Evolutionary conservation across 2,888 invertebrate species (phyloP).

Genomic region (Machimus rusticus): DNA sequence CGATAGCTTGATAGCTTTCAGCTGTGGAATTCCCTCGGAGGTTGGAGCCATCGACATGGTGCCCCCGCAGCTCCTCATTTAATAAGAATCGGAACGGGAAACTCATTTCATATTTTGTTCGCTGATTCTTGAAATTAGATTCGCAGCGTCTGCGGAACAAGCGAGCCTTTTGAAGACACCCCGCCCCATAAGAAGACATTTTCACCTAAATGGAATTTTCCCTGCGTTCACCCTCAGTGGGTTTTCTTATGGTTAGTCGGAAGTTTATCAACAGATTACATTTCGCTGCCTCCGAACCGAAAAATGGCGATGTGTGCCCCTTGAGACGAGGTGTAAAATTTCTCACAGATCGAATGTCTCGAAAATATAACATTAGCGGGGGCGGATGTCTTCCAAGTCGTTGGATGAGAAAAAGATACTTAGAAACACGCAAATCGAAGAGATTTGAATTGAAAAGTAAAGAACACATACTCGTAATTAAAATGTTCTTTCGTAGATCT

Average conservation of each 20-base stretch:
- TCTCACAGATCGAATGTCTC: background rate
- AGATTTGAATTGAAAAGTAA: background rate
- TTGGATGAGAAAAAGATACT: background rate
- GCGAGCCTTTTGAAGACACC: background rate
- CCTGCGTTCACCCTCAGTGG: background rate
- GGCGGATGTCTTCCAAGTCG: background rate
- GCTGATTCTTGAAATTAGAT: constrained; percentile 41
- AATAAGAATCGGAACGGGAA: constrained; percentile 36
- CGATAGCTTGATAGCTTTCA: constrained; percentile 15
- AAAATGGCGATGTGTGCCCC: background rate
- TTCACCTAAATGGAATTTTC: constrained; percentile 12
- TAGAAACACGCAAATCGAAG: background rate
- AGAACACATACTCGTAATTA: background rate
- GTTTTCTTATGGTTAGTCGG: background rate
- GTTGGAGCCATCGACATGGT: background rate
- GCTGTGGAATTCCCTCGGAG: constrained; percentile 4
- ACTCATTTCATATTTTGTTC: constrained; percentile 46
- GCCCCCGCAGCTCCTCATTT: background rate
- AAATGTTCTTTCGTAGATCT: background rate
- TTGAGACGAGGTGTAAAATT: background rate
- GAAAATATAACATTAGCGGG: background rate
- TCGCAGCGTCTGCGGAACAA: background rate
- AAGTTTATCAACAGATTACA: constrained; percentile 17
- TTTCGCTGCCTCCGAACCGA: background rate
- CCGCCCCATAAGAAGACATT: background rate